Percentiles rank a stretch among this genome's conserved stretches.
phyloP scores from a whole-genome alignment of 2,113 vertebrate genomes.

The Myotis yumanensis region DNA sequence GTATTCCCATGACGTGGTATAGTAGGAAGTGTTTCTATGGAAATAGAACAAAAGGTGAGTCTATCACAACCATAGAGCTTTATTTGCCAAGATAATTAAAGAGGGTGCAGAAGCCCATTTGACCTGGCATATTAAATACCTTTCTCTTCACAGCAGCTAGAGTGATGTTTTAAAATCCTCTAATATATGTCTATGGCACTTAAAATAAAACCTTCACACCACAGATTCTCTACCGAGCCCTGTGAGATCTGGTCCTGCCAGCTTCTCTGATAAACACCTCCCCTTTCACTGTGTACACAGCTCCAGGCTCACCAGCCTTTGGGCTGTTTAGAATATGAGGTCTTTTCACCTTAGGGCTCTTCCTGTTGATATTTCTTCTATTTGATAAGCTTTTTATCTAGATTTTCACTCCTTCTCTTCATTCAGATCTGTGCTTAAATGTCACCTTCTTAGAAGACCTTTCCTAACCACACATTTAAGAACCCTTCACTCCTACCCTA shows the following conservation, averaged over 20 bases:
- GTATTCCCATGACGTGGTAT: background rate
- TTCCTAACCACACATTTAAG: background rate
- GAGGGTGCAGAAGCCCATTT: background rate
- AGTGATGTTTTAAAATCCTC: background rate
- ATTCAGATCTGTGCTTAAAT: background rate
- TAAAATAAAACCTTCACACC: background rate
- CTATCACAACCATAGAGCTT: background rate
- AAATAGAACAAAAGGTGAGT: slow-evolving; percentile 56
- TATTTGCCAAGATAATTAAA: slow-evolving; percentile 11
- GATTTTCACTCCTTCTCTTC: background rate
- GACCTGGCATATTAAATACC: background rate
- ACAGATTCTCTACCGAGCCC: background rate
- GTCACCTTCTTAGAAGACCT: background rate
- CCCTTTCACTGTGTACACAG: background rate
- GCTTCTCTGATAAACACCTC: background rate
- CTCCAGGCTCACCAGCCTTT: background rate
- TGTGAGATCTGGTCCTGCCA: background rate
- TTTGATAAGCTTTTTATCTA: background rate
- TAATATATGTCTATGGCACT: background rate
- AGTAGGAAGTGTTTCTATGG: slow-evolving; percentile 46
- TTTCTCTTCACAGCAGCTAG: background rate
- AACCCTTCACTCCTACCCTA: background rate
- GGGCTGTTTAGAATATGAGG: background rate
- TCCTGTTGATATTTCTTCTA: background rate
- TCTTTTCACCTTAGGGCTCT: background rate